Conservation (phyloP, 92 coral and sea anemone genomes). For the Blastomussa wellsi region DNA sequence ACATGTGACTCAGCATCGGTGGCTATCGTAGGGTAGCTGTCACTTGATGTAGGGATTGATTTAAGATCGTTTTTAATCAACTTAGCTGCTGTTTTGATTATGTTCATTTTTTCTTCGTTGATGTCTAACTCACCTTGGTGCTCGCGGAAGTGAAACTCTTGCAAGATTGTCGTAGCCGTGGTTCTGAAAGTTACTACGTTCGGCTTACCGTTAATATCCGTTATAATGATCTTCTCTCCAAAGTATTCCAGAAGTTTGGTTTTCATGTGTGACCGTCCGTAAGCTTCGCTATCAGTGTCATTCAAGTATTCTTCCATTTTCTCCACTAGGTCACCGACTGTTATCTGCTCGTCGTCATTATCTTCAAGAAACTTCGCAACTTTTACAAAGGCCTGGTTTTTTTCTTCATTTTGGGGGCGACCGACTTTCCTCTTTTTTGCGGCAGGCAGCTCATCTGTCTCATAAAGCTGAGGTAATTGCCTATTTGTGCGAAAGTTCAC, state of each 20-base stretch:
- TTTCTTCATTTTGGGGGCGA: slow-evolving; percentile 27
- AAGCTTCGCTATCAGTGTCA: neutral
- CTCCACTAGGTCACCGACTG: slow-evolving; percentile 17
- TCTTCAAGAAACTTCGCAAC: slow-evolving; percentile 16
- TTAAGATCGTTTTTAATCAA: slow-evolving; percentile 34
- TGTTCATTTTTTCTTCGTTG: neutral
- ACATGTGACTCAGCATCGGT: slow-evolving; percentile 29
- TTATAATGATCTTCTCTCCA: slow-evolving; percentile 34
- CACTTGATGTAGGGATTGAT: too few relatives aligned
- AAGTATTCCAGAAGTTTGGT: slow-evolving; percentile 14
- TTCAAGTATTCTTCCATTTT: slow-evolving; percentile 59
- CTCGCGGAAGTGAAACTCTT: neutral
- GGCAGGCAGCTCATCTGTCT: slow-evolving; percentile 19
- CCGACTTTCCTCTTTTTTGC: slow-evolving; percentile 23
- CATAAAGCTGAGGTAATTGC: neutral
- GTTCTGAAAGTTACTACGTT: slow-evolving; percentile 5
- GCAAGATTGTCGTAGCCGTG: neutral
- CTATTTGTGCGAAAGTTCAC: neutral
- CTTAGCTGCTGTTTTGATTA: slow-evolving; percentile 24
- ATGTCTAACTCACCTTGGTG: too few relatives aligned
- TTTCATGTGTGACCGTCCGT: too few relatives aligned
- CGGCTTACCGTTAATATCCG: slow-evolving; percentile 12
- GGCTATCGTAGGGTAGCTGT: slow-evolving; percentile 24
- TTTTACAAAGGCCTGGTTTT: slow-evolving; percentile 4
- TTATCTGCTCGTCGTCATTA: slow-evolving; percentile 16